phyloP scores from a whole-genome alignment of 2,797 vertebrate genomes.

The Tokudaia tokunoshimensis region DNA sequence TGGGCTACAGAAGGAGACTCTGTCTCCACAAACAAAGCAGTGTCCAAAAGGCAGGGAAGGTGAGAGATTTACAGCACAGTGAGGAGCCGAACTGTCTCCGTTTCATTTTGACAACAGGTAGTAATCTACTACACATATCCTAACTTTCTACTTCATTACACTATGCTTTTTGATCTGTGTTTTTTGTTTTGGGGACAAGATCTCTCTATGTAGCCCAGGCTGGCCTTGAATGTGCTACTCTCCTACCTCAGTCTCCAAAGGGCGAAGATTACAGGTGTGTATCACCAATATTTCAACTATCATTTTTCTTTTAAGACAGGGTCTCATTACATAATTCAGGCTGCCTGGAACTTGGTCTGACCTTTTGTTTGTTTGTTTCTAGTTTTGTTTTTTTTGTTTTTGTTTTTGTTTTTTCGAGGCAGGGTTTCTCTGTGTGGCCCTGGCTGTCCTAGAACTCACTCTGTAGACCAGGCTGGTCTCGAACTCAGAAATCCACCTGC shows the following conservation, averaged over 20 bases:
- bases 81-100: not conserved
- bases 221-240: not conserved
- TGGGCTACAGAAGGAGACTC: not conserved
- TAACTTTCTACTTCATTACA: not conserved
- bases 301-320: not conserved
- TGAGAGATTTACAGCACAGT: not conserved
- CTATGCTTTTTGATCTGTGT: not conserved
- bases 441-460: no score
- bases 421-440: no score
- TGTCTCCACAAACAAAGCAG: not conserved
- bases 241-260: not conserved
- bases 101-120: not conserved
- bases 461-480: no score
- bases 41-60: not conserved
- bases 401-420: no score
- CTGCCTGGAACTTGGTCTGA: not conserved
- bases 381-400: no score
- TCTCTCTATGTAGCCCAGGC: not conserved
- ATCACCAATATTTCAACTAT: not conserved
- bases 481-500: no score
- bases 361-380: not conserved
- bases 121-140: not conserved
- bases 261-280: not conserved
- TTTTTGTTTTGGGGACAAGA: not conserved
- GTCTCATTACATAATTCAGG: not conserved